These are phyloP conservation scores for Helicoverpa assulta DNA, from an alignment of 2,888 invertebrate species.

Conservation along the genomic window DNA sequence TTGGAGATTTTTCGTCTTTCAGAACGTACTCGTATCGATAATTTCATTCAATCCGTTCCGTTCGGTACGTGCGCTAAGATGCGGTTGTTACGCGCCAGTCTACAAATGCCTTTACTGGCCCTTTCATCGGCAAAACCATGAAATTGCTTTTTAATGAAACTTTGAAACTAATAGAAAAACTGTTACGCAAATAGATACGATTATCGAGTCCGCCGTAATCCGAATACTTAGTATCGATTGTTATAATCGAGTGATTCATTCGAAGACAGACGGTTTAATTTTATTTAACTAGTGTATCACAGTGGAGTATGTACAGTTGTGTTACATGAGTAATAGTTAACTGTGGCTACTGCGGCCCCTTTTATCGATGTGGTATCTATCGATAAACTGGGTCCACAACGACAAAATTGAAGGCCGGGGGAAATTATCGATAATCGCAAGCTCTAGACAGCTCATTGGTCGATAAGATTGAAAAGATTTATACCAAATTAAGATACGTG, in stretches of 20 bases:
- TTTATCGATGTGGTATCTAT: slow-evolving; percentile 58
- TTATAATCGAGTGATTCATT: slow-evolving; percentile 30
- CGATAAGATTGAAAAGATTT: slow-evolving; percentile 53
- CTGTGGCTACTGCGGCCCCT: slow-evolving; percentile 56
- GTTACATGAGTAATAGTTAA: slow-evolving; percentile 46
- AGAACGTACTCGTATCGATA: not conserved
- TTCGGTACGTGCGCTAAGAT: not conserved
- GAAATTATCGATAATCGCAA: slow-evolving; percentile 47
- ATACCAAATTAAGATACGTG: slow-evolving; percentile 34
- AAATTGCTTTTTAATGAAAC: slow-evolving; percentile 53
- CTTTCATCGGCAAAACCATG: slow-evolving; percentile 47
- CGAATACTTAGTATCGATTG: slow-evolving; percentile 16
- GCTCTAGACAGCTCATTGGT: slow-evolving; percentile 36
- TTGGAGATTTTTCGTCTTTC: not conserved
- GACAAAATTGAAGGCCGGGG: slow-evolving; percentile 48
- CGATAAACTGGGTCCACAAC: slow-evolving; percentile 47
- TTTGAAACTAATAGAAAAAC: slow-evolving; percentile 36
- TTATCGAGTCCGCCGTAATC: slow-evolving; percentile 13
- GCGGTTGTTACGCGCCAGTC: not conserved
- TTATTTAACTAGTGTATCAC: slow-evolving; percentile 11
- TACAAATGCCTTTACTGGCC: slow-evolving; percentile 21
- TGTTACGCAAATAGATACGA: slow-evolving; percentile 21
- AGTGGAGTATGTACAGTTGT: slow-evolving; percentile 28
- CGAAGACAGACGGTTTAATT: slow-evolving; percentile 15
- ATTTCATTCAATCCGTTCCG: not conserved